A percentile compares a stretch with the other conserved stretches of the same genome.
Evolutionary conservation across 2,113 vertebrate species (phyloP).

Genomic region (Sapajus apella): DNA sequence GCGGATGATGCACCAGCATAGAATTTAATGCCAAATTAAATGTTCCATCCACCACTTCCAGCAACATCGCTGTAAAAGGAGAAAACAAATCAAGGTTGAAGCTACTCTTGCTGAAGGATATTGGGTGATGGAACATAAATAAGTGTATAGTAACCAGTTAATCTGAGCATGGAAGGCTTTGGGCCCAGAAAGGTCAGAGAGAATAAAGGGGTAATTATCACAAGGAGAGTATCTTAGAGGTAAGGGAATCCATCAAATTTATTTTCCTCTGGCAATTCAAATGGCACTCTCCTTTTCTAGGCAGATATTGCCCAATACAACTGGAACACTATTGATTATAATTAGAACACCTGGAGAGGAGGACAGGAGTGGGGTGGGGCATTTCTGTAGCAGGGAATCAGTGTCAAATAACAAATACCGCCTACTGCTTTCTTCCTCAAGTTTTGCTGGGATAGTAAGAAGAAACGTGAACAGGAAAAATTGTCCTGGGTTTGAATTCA

Average conservation of each 20-base stretch:
- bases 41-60: conserved; percentile 66
- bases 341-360: not conserved
- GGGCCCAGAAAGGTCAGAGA: not conserved
- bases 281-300: not conserved
- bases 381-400: not conserved
- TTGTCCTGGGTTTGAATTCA: not conserved
- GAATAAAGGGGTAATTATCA: not conserved
- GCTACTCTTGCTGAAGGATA: conserved; percentile 52
- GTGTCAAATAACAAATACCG: not conserved
- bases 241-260: not conserved
- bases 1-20: conserved; percentile 74
- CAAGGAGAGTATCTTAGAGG: not conserved
- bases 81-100: conserved; percentile 68
- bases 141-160: conserved; percentile 8
- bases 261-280: not conserved
- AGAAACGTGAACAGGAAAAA: not conserved
- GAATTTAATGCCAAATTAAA: conserved; percentile 80
- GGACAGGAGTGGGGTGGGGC: rapidly evolving
- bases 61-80: conserved; percentile 63
- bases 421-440: not conserved
- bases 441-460: not conserved
- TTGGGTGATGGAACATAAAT: conserved; percentile 57
- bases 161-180: not conserved
- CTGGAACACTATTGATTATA: not conserved
- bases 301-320: not conserved